Percentiles rank a stretch among this genome's conserved stretches.
Conservation (phyloP, 2,888 invertebrate species). For the Amaurobius ferox region DNA sequence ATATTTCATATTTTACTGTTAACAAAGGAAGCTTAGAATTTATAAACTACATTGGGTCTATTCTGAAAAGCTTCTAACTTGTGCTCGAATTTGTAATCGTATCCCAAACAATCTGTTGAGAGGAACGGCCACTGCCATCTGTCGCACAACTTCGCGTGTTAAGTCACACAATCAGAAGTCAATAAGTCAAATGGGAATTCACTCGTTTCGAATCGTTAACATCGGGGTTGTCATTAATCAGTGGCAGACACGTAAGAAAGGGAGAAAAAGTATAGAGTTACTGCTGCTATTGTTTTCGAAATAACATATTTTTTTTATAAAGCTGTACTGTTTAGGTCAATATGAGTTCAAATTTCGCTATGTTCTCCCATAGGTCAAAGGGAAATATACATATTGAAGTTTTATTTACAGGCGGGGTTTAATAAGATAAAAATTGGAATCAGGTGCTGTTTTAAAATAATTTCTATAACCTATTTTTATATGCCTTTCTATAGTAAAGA, state of each 20-base stretch:
- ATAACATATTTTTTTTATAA: too few relatives aligned
- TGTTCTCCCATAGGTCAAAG: too few relatives aligned
- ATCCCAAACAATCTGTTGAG: slow-evolving; percentile 43
- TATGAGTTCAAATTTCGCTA: too few relatives aligned
- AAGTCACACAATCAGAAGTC: slow-evolving; percentile 33
- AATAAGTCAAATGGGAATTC: slow-evolving; percentile 41
- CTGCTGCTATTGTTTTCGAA: too few relatives aligned
- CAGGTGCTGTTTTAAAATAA: too few relatives aligned
- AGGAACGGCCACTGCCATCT: slow-evolving; percentile 23
- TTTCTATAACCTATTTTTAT: too few relatives aligned
- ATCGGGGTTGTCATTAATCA: slow-evolving; percentile 38
- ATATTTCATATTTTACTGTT: neutral
- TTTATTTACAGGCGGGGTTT: too few relatives aligned
- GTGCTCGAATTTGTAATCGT: slow-evolving; percentile 28
- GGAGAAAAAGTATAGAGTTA: too few relatives aligned
- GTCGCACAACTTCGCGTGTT: slow-evolving; percentile 20
- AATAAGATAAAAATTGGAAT: too few relatives aligned
- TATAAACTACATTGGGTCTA: slow-evolving; percentile 1
- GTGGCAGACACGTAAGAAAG: neutral
- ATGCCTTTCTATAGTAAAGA: too few relatives aligned
- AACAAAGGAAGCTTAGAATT: neutral
- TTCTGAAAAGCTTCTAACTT: slow-evolving; percentile 27
- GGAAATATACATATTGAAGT: too few relatives aligned
- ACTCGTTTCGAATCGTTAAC: slow-evolving; percentile 45
- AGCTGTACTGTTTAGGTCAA: too few relatives aligned